phyloP scores from a whole-genome alignment of 1,140 invertebrate genomes.

The Drosophila littoralis region DNA sequence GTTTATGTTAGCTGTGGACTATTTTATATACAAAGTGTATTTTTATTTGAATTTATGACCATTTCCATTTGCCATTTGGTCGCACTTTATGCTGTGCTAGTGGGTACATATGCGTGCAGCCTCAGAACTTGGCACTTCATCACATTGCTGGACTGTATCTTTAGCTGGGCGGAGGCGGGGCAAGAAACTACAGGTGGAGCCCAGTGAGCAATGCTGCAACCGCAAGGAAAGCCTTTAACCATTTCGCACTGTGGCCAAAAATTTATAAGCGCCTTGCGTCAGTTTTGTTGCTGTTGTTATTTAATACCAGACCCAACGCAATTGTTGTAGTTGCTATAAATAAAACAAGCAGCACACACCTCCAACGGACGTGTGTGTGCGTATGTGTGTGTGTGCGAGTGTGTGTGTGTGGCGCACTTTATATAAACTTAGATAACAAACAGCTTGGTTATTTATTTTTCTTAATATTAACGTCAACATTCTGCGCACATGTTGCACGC shows the following conservation, averaged over 20 bases:
- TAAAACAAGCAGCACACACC: constrained; percentile 64
- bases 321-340: constrained; percentile 80
- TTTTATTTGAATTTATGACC: constrained; percentile 61
- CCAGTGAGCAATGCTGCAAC: constrained; percentile 2
- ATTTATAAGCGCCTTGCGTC: constrained; percentile 77
- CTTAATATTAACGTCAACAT: constrained; percentile 83
- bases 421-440: constrained; percentile 83
- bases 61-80: constrained; percentile 64
- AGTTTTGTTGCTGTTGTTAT: constrained; percentile 68
- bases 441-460: constrained; percentile 83
- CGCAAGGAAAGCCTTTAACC: constrained; percentile 31
- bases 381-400: constrained; percentile 7
- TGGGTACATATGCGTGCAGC: constrained; percentile 20
- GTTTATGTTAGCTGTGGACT: not conserved
- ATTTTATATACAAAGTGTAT: constrained; percentile 14
- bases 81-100: not conserved
- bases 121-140: constrained; percentile 43
- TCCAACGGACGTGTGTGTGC: not conserved
- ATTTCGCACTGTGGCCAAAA: constrained; percentile 61
- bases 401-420: constrained; percentile 53
- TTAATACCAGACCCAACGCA: constrained; percentile 74
- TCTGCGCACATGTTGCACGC: constrained; percentile 82
- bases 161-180: constrained; percentile 18
- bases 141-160: constrained; percentile 28
- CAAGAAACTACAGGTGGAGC: constrained; percentile 33